A percentile compares a stretch with the other conserved stretches of the same genome.
Evolutionary conservation across 1,140 invertebrate species (phyloP).

Genomic region (Meloidogyne floridensis): DNA sequence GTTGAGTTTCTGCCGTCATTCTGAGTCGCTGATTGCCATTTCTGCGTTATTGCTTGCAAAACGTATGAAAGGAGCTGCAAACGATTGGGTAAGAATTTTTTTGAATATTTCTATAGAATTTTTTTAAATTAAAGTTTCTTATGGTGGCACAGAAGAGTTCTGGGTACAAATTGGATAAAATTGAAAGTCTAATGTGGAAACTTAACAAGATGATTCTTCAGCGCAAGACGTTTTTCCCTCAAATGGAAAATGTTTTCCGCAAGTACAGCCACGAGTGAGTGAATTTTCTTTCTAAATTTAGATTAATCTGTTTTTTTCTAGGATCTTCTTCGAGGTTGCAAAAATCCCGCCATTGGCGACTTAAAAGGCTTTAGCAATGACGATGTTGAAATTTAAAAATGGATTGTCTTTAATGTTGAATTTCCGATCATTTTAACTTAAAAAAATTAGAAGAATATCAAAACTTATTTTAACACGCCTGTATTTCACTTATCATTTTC

Average conservation of each 20-base stretch:
- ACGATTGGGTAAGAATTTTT: slow-evolving; percentile 67
- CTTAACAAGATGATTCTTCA: slow-evolving; percentile 74
- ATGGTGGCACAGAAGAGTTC: slow-evolving; percentile 75
- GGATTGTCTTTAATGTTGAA: slow-evolving; percentile 1
- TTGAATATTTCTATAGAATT: slow-evolving; percentile 8
- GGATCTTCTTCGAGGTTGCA: slow-evolving; percentile 78
- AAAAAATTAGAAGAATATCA: neutral
- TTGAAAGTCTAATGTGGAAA: slow-evolving; percentile 74
- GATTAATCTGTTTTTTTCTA: slow-evolving; percentile 66
- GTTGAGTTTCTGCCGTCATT: slow-evolving; percentile 77
- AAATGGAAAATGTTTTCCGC: slow-evolving; percentile 80
- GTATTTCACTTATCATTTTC: neutral
- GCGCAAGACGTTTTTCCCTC: slow-evolving; percentile 75
- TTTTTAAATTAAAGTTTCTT: slow-evolving; percentile 35
- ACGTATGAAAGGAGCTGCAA: slow-evolving; percentile 75
- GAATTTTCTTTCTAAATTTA: neutral
- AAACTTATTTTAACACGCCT: neutral
- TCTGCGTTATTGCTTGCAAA: slow-evolving; percentile 82
- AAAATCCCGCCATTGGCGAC: slow-evolving; percentile 66
- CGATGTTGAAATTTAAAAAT: neutral
- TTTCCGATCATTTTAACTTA: neutral
- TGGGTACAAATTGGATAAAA: slow-evolving; percentile 79
- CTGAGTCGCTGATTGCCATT: slow-evolving; percentile 85
- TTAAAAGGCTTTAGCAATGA: neutral
- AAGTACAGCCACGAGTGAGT: slow-evolving; percentile 85